A percentile compares a stretch with the other conserved stretches of the same genome.
Conservation (phyloP, 1,140 invertebrate species). For the Pseudomyrmex dendroicus region DNA sequence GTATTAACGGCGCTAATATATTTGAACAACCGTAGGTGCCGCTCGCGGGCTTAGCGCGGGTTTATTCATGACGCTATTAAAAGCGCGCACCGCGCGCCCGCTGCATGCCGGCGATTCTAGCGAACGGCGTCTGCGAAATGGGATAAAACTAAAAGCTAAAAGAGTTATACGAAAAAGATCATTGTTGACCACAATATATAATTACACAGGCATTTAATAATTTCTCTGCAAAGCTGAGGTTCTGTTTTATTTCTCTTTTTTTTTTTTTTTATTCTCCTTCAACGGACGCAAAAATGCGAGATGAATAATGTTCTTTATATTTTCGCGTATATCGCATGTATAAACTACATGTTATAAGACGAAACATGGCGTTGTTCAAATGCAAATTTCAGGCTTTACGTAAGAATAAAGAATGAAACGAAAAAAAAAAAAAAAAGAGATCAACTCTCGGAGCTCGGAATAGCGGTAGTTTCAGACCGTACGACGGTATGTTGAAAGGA, state of each 20-base stretch:
- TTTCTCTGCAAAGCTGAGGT: background rate
- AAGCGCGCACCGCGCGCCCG: conserved; percentile 7
- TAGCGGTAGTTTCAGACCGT: conserved; percentile 16
- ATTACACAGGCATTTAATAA: background rate
- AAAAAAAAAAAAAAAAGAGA: background rate
- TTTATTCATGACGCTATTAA: conserved; percentile 59
- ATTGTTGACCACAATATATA: background rate
- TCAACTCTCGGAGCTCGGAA: background rate
- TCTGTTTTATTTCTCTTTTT: too few species aligned
- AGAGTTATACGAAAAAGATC: background rate
- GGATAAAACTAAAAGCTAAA: conserved; percentile 7
- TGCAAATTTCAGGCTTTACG: background rate
- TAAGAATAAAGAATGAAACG: background rate
- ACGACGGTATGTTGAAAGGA: background rate
- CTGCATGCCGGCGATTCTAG: background rate
- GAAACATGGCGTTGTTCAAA: background rate
- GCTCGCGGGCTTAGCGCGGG: conserved; percentile 39
- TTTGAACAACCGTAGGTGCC: conserved; percentile 54
- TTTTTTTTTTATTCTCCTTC: background rate
- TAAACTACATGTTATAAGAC: too few species aligned
- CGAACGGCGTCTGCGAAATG: background rate
- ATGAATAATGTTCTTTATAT: background rate
- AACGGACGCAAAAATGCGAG: background rate
- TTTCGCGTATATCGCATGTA: too few species aligned
- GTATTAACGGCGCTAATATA: conserved; percentile 59